Evolutionary conservation across 1,140 invertebrate genomes (phyloP).

Genomic region (Sesamia nonagrioides): DNA sequence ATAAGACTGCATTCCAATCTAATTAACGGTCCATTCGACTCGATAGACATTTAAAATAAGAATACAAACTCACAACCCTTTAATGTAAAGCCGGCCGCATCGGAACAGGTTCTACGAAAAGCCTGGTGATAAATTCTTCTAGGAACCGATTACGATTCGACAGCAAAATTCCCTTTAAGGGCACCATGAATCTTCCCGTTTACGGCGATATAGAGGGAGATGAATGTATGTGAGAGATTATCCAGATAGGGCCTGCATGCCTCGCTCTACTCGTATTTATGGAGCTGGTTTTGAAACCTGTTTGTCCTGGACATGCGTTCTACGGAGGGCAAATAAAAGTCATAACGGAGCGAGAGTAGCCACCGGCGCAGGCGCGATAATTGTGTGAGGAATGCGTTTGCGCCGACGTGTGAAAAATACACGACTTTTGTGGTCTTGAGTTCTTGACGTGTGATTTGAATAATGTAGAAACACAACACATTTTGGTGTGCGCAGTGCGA

Average conservation of each 20-base stretch:
- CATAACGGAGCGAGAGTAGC: conserved; percentile 73
- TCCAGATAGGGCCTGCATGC: conserved; percentile 70
- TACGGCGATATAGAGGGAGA: conserved; percentile 79
- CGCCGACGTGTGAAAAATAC: conserved; percentile 63
- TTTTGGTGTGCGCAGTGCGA: conserved; percentile 7
- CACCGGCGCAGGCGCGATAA: conserved; percentile 55
- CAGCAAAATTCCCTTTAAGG: conserved; percentile 79
- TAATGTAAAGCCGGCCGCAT: conserved; percentile 55
- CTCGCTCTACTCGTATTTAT: conserved; percentile 63
- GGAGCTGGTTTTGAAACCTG: conserved; percentile 63
- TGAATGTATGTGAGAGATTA: conserved; percentile 75
- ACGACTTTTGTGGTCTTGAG: conserved; percentile 55
- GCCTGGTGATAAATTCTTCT: conserved; percentile 81
- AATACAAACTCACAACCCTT: conserved; percentile 51
- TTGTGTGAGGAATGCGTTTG: conserved; percentile 75
- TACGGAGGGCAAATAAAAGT: conserved; percentile 78
- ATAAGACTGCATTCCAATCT: conserved; percentile 51
- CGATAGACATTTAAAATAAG: conserved; percentile 57
- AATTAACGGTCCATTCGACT: conserved; percentile 54
- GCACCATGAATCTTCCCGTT: conserved; percentile 75
- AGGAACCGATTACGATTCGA: conserved; percentile 76
- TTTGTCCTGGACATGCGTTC: conserved; percentile 62
- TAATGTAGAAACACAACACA: conserved; percentile 49
- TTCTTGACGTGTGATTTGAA: conserved; percentile 60
- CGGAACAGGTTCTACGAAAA: conserved; percentile 66